phyloP scores from a whole-genome alignment of 2,888 invertebrate species.

The Silvanus unidentatus region DNA sequence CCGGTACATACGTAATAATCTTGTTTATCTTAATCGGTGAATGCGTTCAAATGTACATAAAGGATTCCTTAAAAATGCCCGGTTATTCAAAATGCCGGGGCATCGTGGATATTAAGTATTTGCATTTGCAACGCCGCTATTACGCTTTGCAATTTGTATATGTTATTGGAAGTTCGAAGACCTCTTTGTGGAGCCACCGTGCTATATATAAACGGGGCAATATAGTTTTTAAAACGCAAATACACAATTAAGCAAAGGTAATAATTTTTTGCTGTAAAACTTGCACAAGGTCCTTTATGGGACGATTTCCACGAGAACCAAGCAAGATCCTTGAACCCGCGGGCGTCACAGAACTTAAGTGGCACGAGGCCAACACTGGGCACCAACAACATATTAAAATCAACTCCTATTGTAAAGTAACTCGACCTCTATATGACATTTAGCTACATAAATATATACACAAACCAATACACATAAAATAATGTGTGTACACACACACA shows the following conservation, averaged over 20 bases:
- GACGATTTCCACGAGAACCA: conserved; percentile 2
- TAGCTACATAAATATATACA: neutral
- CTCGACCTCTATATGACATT: conserved; percentile 32
- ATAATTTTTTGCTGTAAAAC: neutral
- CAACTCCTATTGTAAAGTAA: conserved; percentile 15
- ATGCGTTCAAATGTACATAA: too few species aligned
- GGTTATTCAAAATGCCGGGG: too few species aligned
- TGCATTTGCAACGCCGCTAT: too few species aligned
- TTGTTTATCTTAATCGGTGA: too few species aligned
- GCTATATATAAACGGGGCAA: neutral
- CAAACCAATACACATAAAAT: too few species aligned
- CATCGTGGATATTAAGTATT: too few species aligned
- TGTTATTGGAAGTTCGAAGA: conserved; percentile 1
- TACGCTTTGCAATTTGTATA: too few species aligned
- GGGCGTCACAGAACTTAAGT: conserved; percentile 26
- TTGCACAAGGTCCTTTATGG: conserved; percentile 1
- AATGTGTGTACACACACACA: too few species aligned
- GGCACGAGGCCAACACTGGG: conserved; percentile 33
- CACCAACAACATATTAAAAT: conserved; percentile 12
- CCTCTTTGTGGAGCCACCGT: neutral
- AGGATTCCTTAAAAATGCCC: too few species aligned
- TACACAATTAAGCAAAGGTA: neutral
- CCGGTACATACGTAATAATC: too few species aligned
- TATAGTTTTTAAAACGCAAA: neutral
- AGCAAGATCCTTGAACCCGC: conserved; percentile 32